These are phyloP conservation scores for Otolemur crassicaudatus DNA, from an alignment of 2,797 vertebrate species.

Conservation along the genomic window DNA sequence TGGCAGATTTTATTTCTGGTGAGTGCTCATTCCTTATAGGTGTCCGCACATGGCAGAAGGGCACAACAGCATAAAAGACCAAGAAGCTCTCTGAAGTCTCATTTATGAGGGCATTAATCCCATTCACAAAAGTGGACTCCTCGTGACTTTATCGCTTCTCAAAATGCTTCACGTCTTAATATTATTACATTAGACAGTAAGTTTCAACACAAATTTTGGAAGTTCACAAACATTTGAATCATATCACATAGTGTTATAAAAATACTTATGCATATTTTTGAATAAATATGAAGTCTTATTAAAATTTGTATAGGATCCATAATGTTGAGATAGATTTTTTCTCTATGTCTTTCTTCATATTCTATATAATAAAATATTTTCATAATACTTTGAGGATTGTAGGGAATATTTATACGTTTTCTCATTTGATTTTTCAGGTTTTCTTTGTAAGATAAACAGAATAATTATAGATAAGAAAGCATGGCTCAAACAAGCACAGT, in stretches of 20 bases:
- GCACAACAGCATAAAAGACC: neutral
- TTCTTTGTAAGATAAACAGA: constrained; percentile 1
- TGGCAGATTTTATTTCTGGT: neutral
- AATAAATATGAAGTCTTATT: constrained; percentile 27
- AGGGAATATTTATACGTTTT: constrained; percentile 31
- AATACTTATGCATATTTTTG: constrained; percentile 16
- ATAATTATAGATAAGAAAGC: constrained; percentile 3
- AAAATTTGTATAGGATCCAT: constrained; percentile 45
- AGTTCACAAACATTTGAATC: neutral
- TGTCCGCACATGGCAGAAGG: neutral
- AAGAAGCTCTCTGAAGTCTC: neutral
- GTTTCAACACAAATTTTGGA: neutral
- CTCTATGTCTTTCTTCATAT: neutral
- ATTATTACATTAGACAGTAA: neutral
- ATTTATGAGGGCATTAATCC: neutral
- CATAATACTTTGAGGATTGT: constrained; percentile 26
- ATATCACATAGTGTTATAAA: neutral
- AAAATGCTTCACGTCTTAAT: neutral
- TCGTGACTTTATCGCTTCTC: neutral
- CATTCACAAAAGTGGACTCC: neutral
- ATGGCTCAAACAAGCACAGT: neutral
- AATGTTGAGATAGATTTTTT: neutral
- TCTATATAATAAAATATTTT: constrained; percentile 53
- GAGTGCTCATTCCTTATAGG: neutral
- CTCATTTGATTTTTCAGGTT: constrained; percentile 40